Conservation (phyloP, 2,888 invertebrate species). For the Heliothis peltigera region DNA sequence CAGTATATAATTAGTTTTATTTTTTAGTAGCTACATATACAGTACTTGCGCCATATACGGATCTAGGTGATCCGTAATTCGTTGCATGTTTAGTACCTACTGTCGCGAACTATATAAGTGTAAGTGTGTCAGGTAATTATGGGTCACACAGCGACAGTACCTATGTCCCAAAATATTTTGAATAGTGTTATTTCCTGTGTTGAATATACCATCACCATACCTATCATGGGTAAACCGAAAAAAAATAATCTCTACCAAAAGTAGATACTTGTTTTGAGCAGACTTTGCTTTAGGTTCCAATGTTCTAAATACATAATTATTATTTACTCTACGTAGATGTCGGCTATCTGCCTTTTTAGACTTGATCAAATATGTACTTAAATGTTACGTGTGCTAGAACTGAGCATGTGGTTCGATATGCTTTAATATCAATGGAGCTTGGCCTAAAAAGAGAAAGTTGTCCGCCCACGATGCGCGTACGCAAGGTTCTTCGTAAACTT, state of each 20-base stretch:
- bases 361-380: background rate
- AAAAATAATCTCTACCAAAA: too few species aligned
- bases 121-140: slow-evolving; percentile 35
- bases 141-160: background rate
- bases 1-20: too few species aligned
- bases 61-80: slow-evolving; percentile 17
- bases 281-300: too few species aligned
- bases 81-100: slow-evolving; percentile 25
- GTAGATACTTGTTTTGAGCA: too few species aligned
- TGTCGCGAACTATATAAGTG: slow-evolving; percentile 30
- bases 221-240: too few species aligned
- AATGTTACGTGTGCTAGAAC: slow-evolving; percentile 1
- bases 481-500: slow-evolving; percentile 63
- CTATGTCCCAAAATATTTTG: too few species aligned
- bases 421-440: slow-evolving; percentile 58
- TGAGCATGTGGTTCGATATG: slow-evolving; percentile 22
- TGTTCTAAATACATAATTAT: too few species aligned
- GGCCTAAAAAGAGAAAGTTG: slow-evolving; percentile 83
- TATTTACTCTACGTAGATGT: background rate
- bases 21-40: slow-evolving; percentile 7
- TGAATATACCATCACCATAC: too few species aligned
- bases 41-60: slow-evolving; percentile 11
- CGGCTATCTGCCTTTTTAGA: background rate
- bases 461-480: slow-evolving; percentile 76
- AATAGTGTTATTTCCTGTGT: too few species aligned